Base-by-base conservation (phyloP, 2,888 invertebrate species). In the Harmothoe impar region DNA sequence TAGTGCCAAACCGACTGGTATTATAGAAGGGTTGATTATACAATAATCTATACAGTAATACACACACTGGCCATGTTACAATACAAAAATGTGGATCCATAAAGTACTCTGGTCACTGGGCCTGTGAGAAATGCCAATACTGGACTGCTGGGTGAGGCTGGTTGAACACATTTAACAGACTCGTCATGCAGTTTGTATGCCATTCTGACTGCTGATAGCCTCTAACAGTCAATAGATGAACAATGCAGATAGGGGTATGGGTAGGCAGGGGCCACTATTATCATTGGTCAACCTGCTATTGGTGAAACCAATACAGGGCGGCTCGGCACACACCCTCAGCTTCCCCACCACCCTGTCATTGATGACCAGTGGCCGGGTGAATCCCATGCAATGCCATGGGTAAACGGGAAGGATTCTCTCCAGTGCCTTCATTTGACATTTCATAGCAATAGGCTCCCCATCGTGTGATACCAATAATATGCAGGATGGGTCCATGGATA, bases 321-420 rank as follows among this genome's bases (percentile, higher is more conserved):
- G 1, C 62, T n/a, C 62, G 3, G 43, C 43, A 20, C 62, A n/a
- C n/a, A 20, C 62, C 20, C 62, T 62, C 20, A 62, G 23, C 62
- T 5, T 62, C 20, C 62, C n/a, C 7, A 62, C 20, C 62, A 62
- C 62, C 62, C 62, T 62, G 3, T n/a, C 62, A 62, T 62, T n/a
- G 23, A 20, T 62, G 62, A 3, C 20, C n/a, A n/a, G 62, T n/a
- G 7, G 62, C 3, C 23, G 62, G 62, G 62, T n/a, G 62, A 3
- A 62, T 62, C 62, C 20, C 20, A 20, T 15, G 17, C 54, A 52
- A 3, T 62, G 62, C n/a, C 20, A n/a, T 62, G 23, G 62, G 62
- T 62, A 62, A 62, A 62, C 15, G 15, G 62, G n/a, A n/a, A n/a
- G 62, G 62, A 62, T n/a, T 62, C 62, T 62, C 62, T 62, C 62